Percentiles rank a stretch among this genome's conserved stretches.
phyloP scores from a whole-genome alignment of 1,140 invertebrate genomes.

The Drosophila ironensis region DNA sequence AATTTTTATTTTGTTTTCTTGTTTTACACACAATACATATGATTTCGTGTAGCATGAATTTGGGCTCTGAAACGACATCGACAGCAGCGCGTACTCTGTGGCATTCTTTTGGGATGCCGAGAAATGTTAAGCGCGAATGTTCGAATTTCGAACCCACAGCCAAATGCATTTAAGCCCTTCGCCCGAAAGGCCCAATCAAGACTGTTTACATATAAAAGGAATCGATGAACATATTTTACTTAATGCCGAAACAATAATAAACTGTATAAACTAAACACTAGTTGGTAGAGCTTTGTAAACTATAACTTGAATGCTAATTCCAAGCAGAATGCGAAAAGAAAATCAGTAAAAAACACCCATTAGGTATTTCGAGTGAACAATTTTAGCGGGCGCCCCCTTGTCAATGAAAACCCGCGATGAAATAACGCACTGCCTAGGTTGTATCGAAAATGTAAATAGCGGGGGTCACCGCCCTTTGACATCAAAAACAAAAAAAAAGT shows the following conservation, averaged over 20 bases:
- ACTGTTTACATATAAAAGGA: constrained; percentile 63
- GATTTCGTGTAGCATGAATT: background rate
- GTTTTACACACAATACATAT: background rate
- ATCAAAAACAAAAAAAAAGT: background rate
- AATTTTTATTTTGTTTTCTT: constrained; percentile 33
- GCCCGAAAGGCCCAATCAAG: constrained; percentile 55
- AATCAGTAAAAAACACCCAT: constrained; percentile 64
- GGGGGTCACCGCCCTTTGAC: background rate
- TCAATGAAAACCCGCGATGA: constrained; percentile 34
- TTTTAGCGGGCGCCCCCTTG: constrained; percentile 51
- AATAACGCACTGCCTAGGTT: constrained; percentile 64
- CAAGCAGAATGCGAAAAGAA: constrained; percentile 31
- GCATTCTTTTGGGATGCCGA: constrained; percentile 23
- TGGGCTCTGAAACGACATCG: background rate
- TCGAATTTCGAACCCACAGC: background rate
- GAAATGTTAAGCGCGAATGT: constrained; percentile 1
- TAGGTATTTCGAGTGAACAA: constrained; percentile 76
- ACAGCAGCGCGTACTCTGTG: background rate
- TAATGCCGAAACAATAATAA: constrained; percentile 65
- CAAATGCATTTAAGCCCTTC: constrained; percentile 66
- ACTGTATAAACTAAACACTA: constrained; percentile 44
- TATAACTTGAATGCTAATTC: constrained; percentile 25
- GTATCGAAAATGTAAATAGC: constrained; percentile 68
- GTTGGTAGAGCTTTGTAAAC: constrained; percentile 58
- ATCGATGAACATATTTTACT: constrained; percentile 58